Base-by-base conservation (phyloP, 2,797 vertebrate genomes). In the Pseudomugil gertrudae region DNA sequence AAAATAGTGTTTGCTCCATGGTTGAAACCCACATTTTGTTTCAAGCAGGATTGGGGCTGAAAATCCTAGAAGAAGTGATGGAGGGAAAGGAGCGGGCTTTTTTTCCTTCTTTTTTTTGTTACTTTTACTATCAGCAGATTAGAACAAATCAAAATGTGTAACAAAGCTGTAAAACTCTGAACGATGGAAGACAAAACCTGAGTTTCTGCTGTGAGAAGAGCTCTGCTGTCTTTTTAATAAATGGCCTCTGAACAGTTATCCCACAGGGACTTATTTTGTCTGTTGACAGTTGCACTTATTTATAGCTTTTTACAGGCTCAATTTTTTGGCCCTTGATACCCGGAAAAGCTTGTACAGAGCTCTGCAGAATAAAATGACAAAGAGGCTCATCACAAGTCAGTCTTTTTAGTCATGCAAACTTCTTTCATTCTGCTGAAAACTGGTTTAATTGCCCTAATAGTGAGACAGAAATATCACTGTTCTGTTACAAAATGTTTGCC, bases 261-360 rank as follows among this genome's bases (percentile, higher is more conserved):
- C 74, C 74, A 58, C 62, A 57, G 69, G 72, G 72, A 66, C 64
- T 9, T 66, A 66, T 63, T 35, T 35, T 36, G 64, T 81, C 60
- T 66, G 66, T 74, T 80, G 73, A 84, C 81, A 84, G 69, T 47
- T 23, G 3, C 36, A 36, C 56, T 64, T 87, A 90, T 89, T 87
- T 84, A 84, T 84, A 87, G 57, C 72, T 69, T 29, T 69, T 70
- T 84, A 87, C 79, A 79, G 65, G 58, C 68, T 80, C 64, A 66
- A 60, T 81, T 67, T 78, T 78, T 81, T 0, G 38, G 69, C 66
- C 51, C 61, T 66, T 78, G 65, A 85, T 83, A 71, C 56, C 63
- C 35, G 54, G 55, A 60, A 80, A 70, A 61, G 26, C 78, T 82
- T 63, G 30, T 61, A 23, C 3, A 55, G 13, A 53, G 65, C 57